Evolutionary conservation across 2,797 vertebrate genomes (phyloP).

Genomic region (Chloroceryle amazona): DNA sequence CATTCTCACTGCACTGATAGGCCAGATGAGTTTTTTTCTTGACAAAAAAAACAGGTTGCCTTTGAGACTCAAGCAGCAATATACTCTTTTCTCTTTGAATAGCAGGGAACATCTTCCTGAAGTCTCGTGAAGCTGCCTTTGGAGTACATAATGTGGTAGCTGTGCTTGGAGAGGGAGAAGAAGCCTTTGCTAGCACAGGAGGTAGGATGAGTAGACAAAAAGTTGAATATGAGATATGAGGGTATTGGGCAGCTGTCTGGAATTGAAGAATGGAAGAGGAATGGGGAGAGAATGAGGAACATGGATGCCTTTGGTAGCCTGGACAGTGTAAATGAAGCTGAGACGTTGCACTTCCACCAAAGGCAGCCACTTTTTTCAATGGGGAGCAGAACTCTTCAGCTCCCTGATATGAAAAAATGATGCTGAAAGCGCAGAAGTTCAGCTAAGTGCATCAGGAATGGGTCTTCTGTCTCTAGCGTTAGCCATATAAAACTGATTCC

Average conservation of each 20-base stretch:
- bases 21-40: background rate
- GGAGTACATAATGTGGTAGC: background rate
- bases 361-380: background rate
- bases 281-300: background rate
- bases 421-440: background rate
- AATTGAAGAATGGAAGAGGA: background rate
- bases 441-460: background rate
- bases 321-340: background rate
- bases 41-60: background rate
- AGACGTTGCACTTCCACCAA: background rate
- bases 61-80: background rate
- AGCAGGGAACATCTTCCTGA: background rate
- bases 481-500: background rate
- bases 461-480: background rate
- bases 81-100: background rate
- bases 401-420: background rate
- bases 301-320: background rate
- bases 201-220: background rate
- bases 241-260: background rate
- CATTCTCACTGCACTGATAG: background rate
- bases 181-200: background rate
- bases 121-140: background rate
- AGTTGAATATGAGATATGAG: background rate
- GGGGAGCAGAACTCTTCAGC: background rate
- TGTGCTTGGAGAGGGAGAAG: background rate